Evolutionary conservation across 2,888 invertebrate genomes (phyloP), one percentile per base, ranked within the genome.

Genomic region (Autographa gamma): DNA sequence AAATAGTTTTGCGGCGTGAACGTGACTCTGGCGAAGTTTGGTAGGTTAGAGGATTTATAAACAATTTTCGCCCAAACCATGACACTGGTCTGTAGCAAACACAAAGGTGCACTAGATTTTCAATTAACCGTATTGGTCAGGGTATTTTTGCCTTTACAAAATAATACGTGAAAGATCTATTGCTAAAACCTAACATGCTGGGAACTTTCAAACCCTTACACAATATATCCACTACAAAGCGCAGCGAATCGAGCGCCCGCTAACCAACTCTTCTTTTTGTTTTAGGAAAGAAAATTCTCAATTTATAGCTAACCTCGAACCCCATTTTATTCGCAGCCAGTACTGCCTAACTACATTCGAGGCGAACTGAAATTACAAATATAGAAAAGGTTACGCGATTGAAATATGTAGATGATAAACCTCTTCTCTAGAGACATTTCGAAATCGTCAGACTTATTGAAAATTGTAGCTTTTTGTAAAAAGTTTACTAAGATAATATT

Each of bases 331-430:
- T 83, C 59, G 60, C 72, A 71, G 73, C 72, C 62, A 70, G 48
- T 48, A n/a, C 48, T 48, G n/a, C 16, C 66, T 66, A 79, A 71
- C 69, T 54, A 81, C 76, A 81, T 76, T 67, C 66, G 66, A 79
- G 54, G 56, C 18, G 65, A 58, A 66, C 63, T 48, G 60, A 81
- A 69, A 59, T 43, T 52, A 63, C 63, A 60, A 64, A 72, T 71
- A 77, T 71, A 60, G 54, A 63, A 77, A 66, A 70, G 63, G 71
- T 66, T 69, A 75, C 73, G 60, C 66, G 56, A 72, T 72, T 79
- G 74, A 84, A 85, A 82, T 77, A 83, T 75, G 73, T 78, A 65
- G 66, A 58, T 71, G 68, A 76, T 77, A 71, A 79, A 80, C 69
- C 64, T 71, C 64, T n/a, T n/a, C 72, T 71, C 61, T 16, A 41